Percentiles rank a stretch among this genome's conserved stretches.
These are phyloP conservation scores for Turnix velox DNA, from an alignment of 2,113 vertebrate species.

Conservation along the genomic window DNA sequence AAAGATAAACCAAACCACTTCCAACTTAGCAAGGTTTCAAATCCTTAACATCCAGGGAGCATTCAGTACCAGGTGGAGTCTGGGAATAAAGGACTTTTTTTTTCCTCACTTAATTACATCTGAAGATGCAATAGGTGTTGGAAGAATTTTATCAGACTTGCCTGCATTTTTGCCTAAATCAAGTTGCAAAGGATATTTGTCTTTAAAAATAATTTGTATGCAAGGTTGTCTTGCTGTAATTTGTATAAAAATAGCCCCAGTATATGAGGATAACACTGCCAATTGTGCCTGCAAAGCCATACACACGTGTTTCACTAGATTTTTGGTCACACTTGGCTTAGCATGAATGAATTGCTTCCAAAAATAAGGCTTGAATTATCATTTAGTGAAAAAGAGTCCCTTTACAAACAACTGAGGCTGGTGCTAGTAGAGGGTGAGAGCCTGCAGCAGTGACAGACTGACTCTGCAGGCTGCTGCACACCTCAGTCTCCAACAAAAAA, in stretches of 20 bases:
- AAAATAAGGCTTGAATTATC: not conserved
- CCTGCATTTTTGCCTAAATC: not conserved
- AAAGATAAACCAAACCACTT: not conserved
- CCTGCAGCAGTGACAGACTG: too few relatives aligned
- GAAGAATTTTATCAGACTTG: not conserved
- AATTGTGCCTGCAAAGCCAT: not conserved
- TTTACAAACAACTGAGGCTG: not conserved
- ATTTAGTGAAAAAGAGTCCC: not conserved
- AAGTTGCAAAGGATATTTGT: not conserved
- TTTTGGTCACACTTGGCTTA: not conserved
- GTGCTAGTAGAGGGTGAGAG: not conserved
- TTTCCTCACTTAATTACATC: not conserved
- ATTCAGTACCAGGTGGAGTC: not conserved
- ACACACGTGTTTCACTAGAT: not conserved
- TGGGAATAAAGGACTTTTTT: not conserved
- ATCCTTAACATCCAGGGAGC: not conserved
- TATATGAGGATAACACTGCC: not conserved
- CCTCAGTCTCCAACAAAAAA: rapidly evolving
- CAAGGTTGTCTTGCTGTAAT: not conserved
- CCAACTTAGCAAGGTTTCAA: not conserved
- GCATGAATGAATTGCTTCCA: not conserved
- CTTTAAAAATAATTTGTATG: not conserved
- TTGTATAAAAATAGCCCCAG: not conserved
- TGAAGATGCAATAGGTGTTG: not conserved
- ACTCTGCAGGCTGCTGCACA: not conserved